Percentiles rank a stretch among this genome's conserved stretches.
Conservation (phyloP, 2,888 invertebrate species). For the Brenthis ino region DNA sequence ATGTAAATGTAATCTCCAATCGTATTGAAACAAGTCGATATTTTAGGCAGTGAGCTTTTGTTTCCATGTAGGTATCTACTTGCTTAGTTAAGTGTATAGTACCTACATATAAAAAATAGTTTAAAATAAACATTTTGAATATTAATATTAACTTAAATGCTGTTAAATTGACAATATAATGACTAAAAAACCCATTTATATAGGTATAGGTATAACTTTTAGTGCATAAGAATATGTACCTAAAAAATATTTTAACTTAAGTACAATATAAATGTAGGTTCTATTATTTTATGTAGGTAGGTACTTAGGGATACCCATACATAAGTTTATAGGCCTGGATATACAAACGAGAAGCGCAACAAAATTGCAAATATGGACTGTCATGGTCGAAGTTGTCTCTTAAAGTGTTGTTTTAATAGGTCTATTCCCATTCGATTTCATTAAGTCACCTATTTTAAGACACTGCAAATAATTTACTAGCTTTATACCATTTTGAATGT, state of each 20-base stretch:
- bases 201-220: too few species aligned
- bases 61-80: too few species aligned
- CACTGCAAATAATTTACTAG: constrained; percentile 6
- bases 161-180: too few species aligned
- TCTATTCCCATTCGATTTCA: constrained; percentile 42
- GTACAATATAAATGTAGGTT: not conserved
- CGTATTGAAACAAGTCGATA: too few species aligned
- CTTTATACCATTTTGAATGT: constrained; percentile 9
- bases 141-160: too few species aligned
- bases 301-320: not conserved
- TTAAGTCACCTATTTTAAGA: constrained; percentile 25
- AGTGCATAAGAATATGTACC: not conserved
- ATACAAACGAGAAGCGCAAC: constrained; percentile 45
- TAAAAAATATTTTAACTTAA: not conserved
- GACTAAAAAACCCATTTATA: too few species aligned
- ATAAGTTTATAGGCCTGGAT: constrained; percentile 13
- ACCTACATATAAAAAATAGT: too few species aligned
- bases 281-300: not conserved
- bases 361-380: constrained; percentile 44
- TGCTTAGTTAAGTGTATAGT: too few species aligned
- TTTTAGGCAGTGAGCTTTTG: too few species aligned
- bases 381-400: constrained; percentile 59
- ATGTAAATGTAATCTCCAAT: too few species aligned
- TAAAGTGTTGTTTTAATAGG: constrained; percentile 62
- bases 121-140: too few species aligned